Conservation (phyloP, 2,888 invertebrate species). For the Tiliacea citrago region DNA sequence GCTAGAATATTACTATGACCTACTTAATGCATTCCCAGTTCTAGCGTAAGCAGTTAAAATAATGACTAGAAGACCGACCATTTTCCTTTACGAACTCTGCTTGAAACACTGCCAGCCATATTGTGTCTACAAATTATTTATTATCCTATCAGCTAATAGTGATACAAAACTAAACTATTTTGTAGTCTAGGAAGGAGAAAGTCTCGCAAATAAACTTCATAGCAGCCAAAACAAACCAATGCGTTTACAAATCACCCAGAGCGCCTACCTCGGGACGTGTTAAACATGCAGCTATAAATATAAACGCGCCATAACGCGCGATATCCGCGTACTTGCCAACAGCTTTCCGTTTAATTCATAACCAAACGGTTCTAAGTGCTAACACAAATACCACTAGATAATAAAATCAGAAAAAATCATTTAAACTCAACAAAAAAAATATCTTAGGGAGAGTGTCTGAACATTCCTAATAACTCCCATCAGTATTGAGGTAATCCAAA, state of each 20-base stretch:
- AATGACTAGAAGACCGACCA: not conserved
- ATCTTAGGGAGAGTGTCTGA: not conserved
- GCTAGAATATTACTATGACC: not conserved
- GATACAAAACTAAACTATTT: not conserved
- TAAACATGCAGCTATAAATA: constrained; percentile 45
- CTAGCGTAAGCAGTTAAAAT: not conserved
- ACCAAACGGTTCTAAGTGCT: constrained; percentile 18
- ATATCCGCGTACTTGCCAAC: constrained; percentile 53
- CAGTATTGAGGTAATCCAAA: not conserved
- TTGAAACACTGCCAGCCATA: not conserved
- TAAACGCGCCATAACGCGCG: constrained; percentile 39
- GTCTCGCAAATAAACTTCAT: constrained; percentile 8
- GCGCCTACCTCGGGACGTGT: constrained; percentile 16
- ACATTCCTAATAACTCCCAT: too few species aligned
- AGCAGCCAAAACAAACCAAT: constrained; percentile 31
- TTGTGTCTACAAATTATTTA: not conserved
- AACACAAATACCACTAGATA: not conserved
- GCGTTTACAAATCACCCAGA: constrained; percentile 1
- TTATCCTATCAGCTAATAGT: not conserved
- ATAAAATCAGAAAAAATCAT: not conserved
- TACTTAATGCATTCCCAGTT: too few species aligned
- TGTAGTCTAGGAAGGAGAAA: not conserved
- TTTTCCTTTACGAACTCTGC: not conserved
- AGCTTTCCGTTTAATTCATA: constrained; percentile 29
- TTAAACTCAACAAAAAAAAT: not conserved